These are phyloP conservation scores for Sporophila hypoxantha DNA, from an alignment of 2,113 vertebrate species.

Conservation along the genomic window DNA sequence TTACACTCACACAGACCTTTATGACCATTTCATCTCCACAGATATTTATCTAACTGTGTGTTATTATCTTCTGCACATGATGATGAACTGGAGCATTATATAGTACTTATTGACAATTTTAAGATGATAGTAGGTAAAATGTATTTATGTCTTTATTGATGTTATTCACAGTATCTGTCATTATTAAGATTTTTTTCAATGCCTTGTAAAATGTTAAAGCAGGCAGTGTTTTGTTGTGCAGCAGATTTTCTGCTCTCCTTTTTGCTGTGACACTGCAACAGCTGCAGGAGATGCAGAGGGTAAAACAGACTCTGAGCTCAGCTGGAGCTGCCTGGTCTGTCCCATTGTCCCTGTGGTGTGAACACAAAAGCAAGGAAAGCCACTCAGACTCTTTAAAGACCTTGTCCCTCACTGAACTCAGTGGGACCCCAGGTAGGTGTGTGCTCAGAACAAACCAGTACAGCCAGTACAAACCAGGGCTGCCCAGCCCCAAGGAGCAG, in stretches of 20 bases:
- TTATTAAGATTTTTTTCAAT: background rate
- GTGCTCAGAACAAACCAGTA: background rate
- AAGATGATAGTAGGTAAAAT: background rate
- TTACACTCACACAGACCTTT: background rate
- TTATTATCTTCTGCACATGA: background rate
- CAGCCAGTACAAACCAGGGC: background rate
- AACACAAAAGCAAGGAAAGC: background rate
- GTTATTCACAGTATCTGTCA: background rate
- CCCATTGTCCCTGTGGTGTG: background rate
- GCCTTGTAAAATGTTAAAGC: background rate
- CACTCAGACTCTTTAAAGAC: background rate
- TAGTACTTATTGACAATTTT: background rate
- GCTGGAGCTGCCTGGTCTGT: background rate
- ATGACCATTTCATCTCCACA: background rate
- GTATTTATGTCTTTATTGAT: background rate
- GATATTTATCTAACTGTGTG: background rate
- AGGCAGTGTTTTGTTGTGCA: background rate
- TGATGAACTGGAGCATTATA: background rate
- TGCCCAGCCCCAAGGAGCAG: rapidly evolving
- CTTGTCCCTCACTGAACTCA: background rate
- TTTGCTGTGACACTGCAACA: background rate
- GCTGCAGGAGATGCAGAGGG: background rate
- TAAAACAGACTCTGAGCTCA: background rate
- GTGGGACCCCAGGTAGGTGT: rapidly evolving
- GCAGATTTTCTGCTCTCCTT: background rate